Evolutionary conservation across 2,797 vertebrate genomes (phyloP).

Genomic region (Kryptopterus vitreolus): DNA sequence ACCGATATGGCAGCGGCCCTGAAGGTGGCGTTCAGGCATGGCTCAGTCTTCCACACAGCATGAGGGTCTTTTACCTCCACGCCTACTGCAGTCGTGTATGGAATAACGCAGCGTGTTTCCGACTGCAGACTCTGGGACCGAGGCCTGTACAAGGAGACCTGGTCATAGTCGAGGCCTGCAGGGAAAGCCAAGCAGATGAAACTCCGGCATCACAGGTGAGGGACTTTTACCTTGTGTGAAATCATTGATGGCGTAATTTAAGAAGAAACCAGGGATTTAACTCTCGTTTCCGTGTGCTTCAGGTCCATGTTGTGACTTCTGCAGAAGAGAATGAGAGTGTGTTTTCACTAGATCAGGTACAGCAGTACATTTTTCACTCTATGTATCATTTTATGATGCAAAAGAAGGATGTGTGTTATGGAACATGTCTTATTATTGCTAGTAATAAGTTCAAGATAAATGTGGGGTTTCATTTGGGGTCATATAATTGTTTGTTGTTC

Average conservation of each 20-base stretch:
- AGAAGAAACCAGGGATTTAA: not conserved
- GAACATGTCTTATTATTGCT: not conserved
- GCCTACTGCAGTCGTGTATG: conserved; percentile 95
- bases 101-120: conserved; percentile 85
- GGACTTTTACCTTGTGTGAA: not conserved
- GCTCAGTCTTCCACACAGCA: conserved; percentile 91
- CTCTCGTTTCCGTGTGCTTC: not conserved
- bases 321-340: conserved; percentile 65
- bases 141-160: conserved; percentile 84
- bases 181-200: conserved; percentile 60
- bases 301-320: conserved; percentile 75
- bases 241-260: not conserved
- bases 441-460: not conserved
- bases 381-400: not conserved
- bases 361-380: not conserved
- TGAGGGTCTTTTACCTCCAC: conserved; percentile 90
- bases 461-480: not conserved
- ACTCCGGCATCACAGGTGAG: conserved; percentile 49
- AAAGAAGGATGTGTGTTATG: not conserved
- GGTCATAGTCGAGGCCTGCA: conserved; percentile 67
- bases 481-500: not conserved
- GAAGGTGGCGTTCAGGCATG: conserved; percentile 85
- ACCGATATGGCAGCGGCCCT: conserved; percentile 82
- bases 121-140: conserved; percentile 78
- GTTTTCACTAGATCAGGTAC: conserved; percentile 71